These are phyloP conservation scores for Jordanella pulchra DNA, from an alignment of 2,797 vertebrate genomes.

Conservation along the genomic window DNA sequence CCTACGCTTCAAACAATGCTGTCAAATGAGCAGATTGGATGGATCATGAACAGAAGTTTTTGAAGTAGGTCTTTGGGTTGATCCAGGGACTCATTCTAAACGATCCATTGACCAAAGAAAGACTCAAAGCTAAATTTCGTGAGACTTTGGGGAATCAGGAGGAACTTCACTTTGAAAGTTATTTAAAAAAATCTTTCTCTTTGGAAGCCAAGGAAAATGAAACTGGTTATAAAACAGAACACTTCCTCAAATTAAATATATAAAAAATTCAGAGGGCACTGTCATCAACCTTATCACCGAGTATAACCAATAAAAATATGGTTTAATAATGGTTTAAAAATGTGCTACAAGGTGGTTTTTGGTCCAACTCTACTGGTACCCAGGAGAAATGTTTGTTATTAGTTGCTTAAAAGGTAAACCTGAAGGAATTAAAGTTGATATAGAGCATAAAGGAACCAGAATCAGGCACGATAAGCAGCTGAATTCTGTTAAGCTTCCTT, in stretches of 20 bases:
- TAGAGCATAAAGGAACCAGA: not conserved
- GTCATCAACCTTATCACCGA: not conserved
- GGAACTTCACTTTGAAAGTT: not conserved
- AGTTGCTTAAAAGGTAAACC: not conserved
- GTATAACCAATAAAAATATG: not conserved
- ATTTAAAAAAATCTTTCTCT: not conserved
- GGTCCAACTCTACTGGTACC: not conserved
- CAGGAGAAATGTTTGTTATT: no score
- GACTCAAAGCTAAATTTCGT: not conserved
- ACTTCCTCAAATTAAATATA: not conserved
- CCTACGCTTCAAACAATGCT: not conserved
- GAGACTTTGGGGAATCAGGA: not conserved
- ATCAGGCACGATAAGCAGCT: not conserved
- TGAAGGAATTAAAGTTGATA: not conserved
- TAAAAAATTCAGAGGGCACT: not conserved
- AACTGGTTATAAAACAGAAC: not conserved
- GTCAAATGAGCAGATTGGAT: not conserved
- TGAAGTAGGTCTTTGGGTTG: not conserved
- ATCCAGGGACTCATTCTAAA: not conserved
- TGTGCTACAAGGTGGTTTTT: not conserved
- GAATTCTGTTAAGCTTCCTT: not conserved
- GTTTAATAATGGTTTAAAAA: not conserved
- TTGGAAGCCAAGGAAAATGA: not conserved
- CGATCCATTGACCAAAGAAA: not conserved
- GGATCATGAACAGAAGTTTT: not conserved